Evolutionary conservation across 2,888 invertebrate species (phyloP).

Genomic region (Timema podura): DNA sequence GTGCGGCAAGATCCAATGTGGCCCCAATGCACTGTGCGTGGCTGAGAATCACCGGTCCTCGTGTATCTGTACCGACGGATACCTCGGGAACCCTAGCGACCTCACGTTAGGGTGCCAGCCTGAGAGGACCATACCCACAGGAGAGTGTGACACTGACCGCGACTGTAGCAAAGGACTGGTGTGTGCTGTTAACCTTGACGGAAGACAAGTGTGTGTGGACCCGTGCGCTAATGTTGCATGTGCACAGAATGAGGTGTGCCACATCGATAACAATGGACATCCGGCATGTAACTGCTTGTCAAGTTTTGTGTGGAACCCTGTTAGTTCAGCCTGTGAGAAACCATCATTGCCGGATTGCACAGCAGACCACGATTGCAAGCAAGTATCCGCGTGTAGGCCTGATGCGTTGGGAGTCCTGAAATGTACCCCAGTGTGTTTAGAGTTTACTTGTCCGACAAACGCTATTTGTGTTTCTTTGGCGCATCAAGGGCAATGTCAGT

Average conservation of each 20-base stretch:
- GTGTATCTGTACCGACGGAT: slow-evolving; percentile 81
- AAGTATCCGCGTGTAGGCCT: slow-evolving; percentile 68
- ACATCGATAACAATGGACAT: slow-evolving; percentile 59
- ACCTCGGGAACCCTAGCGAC: slow-evolving; percentile 77
- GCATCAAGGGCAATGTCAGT: slow-evolving; percentile 78
- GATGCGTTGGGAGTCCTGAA: slow-evolving; percentile 82
- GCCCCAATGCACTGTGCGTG: slow-evolving; percentile 83
- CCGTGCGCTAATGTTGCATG: slow-evolving; percentile 78
- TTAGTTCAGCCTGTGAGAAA: slow-evolving; percentile 76
- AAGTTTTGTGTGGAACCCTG: slow-evolving; percentile 78
- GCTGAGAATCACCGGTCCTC: slow-evolving; percentile 79
- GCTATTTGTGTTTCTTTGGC: slow-evolving; percentile 71
- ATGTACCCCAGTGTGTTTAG: slow-evolving; percentile 71
- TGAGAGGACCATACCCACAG: slow-evolving; percentile 55
- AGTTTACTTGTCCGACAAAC: slow-evolving; percentile 80
- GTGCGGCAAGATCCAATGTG: slow-evolving; percentile 83
- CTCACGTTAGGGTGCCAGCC: slow-evolving; percentile 73
- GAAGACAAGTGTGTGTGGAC: slow-evolving; percentile 66
- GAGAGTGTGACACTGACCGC: slow-evolving; percentile 61
- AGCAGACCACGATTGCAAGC: slow-evolving; percentile 64
- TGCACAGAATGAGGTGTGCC: slow-evolving; percentile 76
- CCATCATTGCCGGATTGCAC: slow-evolving; percentile 81
- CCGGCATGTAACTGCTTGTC: slow-evolving; percentile 77
- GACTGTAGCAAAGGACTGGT: slow-evolving; percentile 70
- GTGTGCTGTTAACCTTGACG: slow-evolving; percentile 62